Conservation (phyloP, 2,113 vertebrate genomes). For the Pachyramphus minor region DNA sequence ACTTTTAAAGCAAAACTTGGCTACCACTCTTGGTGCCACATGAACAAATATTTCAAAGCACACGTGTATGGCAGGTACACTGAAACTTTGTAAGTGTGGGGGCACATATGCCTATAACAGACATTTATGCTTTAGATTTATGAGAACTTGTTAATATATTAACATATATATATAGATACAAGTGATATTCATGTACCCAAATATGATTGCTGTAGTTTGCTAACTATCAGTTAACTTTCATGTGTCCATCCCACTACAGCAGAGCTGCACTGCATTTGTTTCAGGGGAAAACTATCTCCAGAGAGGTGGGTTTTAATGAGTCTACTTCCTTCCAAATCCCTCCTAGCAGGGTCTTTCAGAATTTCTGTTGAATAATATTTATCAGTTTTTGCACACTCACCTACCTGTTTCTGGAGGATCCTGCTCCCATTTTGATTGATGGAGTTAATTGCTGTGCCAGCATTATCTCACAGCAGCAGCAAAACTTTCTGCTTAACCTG, state of each 20-base stretch:
- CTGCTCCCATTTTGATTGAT: background rate
- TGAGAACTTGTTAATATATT: background rate
- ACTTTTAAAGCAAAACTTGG: background rate
- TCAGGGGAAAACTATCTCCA: background rate
- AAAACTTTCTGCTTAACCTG: background rate
- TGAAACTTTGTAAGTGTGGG: background rate
- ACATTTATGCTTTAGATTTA: background rate
- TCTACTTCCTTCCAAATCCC: background rate
- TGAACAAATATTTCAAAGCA: background rate
- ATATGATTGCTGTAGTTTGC: background rate
- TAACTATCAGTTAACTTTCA: background rate
- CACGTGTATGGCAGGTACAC: background rate
- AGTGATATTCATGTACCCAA: background rate
- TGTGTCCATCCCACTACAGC: background rate
- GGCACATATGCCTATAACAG: background rate
- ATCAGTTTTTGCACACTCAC: constrained; percentile 20
- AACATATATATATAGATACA: background rate
- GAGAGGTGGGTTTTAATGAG: background rate
- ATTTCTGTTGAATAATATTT: constrained; percentile 10
- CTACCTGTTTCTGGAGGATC: background rate
- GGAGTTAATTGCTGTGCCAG: constrained; percentile 11
- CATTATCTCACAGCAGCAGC: background rate
- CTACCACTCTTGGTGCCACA: background rate
- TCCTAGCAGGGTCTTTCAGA: background rate
- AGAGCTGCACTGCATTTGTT: background rate